A percentile compares a stretch with the other conserved stretches of the same genome.
phyloP scores from a whole-genome alignment of 2,113 vertebrate species.

The Spilogale gracilis region DNA sequence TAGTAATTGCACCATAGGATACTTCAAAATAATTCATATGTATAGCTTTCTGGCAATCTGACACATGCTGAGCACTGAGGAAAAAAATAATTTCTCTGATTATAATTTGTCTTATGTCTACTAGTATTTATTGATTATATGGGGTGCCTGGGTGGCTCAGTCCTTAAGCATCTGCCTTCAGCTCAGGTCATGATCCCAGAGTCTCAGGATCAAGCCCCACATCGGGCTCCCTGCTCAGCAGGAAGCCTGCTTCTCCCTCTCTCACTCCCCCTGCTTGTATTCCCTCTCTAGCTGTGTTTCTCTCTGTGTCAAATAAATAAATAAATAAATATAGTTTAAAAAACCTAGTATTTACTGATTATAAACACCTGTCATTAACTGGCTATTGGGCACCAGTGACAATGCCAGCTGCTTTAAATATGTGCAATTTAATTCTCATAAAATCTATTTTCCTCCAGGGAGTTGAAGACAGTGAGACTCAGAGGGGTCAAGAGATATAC shows the following conservation, averaged over 20 bases:
- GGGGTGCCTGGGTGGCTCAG: no score
- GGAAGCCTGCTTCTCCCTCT: no score
- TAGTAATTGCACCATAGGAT: neutral
- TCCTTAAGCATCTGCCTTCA: no score
- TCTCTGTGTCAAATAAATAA: no score
- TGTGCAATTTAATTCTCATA: neutral
- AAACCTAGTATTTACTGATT: neutral
- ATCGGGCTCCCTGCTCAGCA: no score
- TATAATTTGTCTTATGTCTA: slow-evolving; percentile 4
- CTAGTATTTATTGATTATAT: neutral
- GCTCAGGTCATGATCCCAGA: no score
- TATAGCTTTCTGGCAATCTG: neutral
- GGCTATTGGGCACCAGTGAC: neutral
- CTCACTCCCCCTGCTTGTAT: no score
- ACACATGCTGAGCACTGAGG: neutral
- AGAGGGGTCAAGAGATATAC: neutral
- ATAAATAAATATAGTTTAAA: no score
- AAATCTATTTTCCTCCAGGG: neutral
- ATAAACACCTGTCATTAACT: neutral
- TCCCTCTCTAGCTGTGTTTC: no score
- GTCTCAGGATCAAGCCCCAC: no score
- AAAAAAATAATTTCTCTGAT: neutral
- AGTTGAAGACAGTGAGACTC: neutral
- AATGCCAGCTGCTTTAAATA: neutral
- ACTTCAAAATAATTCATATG: neutral